Evolutionary conservation across 2,797 vertebrate genomes (phyloP), one percentile per base, ranked within the genome.

Genomic region (Spea hammondii): DNA sequence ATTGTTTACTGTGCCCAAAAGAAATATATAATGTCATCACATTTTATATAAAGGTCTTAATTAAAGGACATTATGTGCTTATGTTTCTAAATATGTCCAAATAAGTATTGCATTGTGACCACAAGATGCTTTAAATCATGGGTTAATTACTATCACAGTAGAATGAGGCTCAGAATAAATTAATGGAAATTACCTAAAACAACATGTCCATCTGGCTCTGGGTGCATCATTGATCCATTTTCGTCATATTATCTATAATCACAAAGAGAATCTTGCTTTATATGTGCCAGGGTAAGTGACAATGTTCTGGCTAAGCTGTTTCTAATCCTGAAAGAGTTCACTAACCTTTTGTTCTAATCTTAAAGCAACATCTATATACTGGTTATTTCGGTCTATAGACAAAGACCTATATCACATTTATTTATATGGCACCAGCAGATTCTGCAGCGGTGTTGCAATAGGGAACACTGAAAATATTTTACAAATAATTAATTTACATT

Each of bases 131-230:
- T 70, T 67, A 72, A 72, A 70, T 65, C 70, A 78, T 14, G 66
- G 72, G 77, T 78, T 78, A 78, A 78, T 72, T n/a, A 72, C 62
- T 50, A 49, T 72, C n/a, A 67, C 77, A 72, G 14, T 66, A 65
- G 71, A 69, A 54, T 60, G 60, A 72, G 65, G 68, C 54, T 78
- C n/a, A 67, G 70, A 57, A 72, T 78, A 67, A 67, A 51, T 78
- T 45, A 70, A 59, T 13, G 60, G 48, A 54, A 72, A 72, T 72
- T 44, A 78, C 69, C 65, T 78, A 44, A 66, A 57, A 70, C 70
- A 66, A 78, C 55, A 13, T 66, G 62, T 64, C 65, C 65, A 72
- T 78, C 51, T 67, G 48, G 65, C 49, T 13, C 51, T 59, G 70
- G 46, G 66, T 72, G 72, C 64, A 55, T 71, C 64, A 72, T 67